Conservation (phyloP, 2,888 invertebrate species). For the Pecten maximus region DNA sequence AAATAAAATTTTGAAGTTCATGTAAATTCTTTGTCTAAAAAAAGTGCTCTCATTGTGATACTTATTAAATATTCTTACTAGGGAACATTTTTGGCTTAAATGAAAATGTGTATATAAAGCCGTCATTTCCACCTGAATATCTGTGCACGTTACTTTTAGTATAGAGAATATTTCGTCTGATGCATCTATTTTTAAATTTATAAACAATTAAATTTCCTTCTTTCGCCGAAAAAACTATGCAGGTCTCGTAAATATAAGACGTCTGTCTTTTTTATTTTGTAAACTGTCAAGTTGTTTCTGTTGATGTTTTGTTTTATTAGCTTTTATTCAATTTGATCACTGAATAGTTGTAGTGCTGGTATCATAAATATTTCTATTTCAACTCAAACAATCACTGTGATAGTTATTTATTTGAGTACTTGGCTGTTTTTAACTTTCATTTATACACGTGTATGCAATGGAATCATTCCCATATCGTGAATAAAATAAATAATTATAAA, state of each 20-base stretch:
- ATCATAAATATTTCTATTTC: neutral
- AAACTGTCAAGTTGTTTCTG: neutral
- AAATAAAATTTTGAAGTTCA: too few relatives aligned
- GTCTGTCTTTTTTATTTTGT: neutral
- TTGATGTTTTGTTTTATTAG: neutral
- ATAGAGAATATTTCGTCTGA: too few relatives aligned
- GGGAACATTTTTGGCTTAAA: too few relatives aligned
- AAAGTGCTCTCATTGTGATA: too few relatives aligned
- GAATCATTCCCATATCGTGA: neutral
- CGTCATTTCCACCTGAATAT: too few relatives aligned
- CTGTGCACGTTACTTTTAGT: too few relatives aligned
- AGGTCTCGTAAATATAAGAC: neutral
- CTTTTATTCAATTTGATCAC: neutral
- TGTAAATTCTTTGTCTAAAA: too few relatives aligned
- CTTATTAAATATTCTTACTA: too few relatives aligned
- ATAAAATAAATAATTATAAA: neutral
- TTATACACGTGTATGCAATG: neutral
- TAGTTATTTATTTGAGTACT: neutral
- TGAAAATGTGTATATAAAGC: too few relatives aligned
- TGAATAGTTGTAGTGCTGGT: neutral
- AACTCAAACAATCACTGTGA: neutral
- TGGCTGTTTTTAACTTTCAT: neutral
- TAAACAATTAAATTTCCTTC: too few relatives aligned
- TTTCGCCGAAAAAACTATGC: neutral
- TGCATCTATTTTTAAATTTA: too few relatives aligned